Evolutionary conservation across 1,140 invertebrate species (phyloP), one percentile per base, ranked within the genome.

Genomic region (Drosophila pseudoobscura): DNA sequence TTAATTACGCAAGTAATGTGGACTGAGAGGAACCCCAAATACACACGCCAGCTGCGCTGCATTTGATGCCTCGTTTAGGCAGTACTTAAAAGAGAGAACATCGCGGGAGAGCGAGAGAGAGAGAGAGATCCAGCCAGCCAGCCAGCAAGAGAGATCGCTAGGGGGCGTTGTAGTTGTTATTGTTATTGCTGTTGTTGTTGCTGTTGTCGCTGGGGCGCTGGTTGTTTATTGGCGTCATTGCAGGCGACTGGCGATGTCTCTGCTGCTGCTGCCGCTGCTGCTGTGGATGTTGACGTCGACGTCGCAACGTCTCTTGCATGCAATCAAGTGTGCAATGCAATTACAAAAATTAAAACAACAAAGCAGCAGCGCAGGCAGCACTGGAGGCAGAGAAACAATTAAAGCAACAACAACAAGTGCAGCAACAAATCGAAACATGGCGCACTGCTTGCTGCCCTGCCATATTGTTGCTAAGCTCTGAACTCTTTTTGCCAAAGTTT

Each of bases 241-340:
- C 59, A 69, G 56, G 56, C 52, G 52, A 51, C 54, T 58, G 35
- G 39, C 47, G 59, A 49, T 15, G 41, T 58, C 41, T 47, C 43
- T 15, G 70, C 35, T 44, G 47, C 39, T 17, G 59, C 24, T 39
- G 24, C 43, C 13, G 70, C 35, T 44, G 47, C 39, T 17, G 59
- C 24, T 39, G 24, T 24, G 4, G 24, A 26, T 39, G 73, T 26
- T 17, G 52, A 47, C 39, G 71, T 50, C 50, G 52, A 50, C 44
- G 59, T 43, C 17, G 44, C 43, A 43, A 49, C 41, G 49, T 68
- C 54, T 75, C 55, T 41, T 61, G 74, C 64, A 70, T 78, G 82
- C 82, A 88, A 87, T 87, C 83, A 83, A 88, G 65, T 88, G 71
- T 78, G 82, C 83, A 88, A 82, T 82, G 82, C 78, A 85, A 88